Conservation (phyloP, 2,888 invertebrate genomes). For the Eumerus sabulonum region DNA sequence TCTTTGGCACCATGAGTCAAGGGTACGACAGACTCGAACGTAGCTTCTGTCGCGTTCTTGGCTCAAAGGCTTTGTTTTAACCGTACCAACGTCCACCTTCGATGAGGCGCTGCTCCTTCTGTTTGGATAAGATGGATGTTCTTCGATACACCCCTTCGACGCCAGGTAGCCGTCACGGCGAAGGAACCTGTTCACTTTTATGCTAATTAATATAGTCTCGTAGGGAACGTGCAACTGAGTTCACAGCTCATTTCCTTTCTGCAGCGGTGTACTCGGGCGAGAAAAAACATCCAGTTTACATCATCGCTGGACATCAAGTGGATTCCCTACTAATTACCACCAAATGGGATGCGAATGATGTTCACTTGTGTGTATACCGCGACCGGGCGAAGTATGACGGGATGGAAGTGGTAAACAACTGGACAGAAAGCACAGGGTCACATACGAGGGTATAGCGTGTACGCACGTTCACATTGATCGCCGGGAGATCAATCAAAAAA, state of each 20-base stretch:
- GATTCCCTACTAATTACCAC: constrained; percentile 69
- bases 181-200: constrained; percentile 48
- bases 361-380: constrained; percentile 35
- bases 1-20: background rate
- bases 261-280: constrained; percentile 39
- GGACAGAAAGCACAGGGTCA: background rate
- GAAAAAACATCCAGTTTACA: constrained; percentile 70
- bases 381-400: background rate
- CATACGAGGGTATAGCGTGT: too few species aligned
- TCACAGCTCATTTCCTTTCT: constrained; percentile 25
- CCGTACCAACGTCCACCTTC: constrained; percentile 3
- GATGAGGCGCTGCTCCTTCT: background rate
- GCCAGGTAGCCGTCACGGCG: constrained; percentile 2
- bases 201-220: constrained; percentile 50
- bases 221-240: constrained; percentile 1
- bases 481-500: constrained; percentile 16
- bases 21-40: constrained; percentile 11
- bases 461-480: too few species aligned
- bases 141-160: constrained; percentile 8
- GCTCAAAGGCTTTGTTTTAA: constrained; percentile 15
- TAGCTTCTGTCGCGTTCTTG: constrained; percentile 36
- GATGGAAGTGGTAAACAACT: constrained; percentile 16
- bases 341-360: constrained; percentile 51
- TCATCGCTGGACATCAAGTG: constrained; percentile 67
- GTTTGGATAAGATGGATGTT: constrained; percentile 34